phyloP scores from a whole-genome alignment of 2,797 vertebrate genomes.

The Leptodactylus fallax region DNA sequence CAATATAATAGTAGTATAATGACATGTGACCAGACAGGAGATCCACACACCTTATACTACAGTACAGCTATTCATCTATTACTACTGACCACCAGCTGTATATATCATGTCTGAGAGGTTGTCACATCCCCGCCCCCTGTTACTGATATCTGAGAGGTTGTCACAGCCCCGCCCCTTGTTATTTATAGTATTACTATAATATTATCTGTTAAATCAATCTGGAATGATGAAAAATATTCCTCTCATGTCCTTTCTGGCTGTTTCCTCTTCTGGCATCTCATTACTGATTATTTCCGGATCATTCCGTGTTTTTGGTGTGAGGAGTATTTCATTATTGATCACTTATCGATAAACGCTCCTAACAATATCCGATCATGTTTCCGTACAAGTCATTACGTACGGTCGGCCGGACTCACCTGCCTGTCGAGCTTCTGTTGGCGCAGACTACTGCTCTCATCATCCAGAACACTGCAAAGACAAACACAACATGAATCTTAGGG shows the following conservation, averaged over 20 bases:
- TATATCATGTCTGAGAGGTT: too few species aligned
- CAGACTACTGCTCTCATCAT: slow-evolving; percentile 94
- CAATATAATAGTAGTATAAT: too few species aligned
- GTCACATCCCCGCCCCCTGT: too few species aligned
- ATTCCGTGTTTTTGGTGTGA: too few species aligned
- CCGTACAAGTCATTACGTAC: background rate
- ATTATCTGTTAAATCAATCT: too few species aligned
- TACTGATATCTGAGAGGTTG: too few species aligned
- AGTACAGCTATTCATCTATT: too few species aligned
- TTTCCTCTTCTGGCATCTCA: background rate
- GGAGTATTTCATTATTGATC: background rate
- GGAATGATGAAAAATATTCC: too few species aligned
- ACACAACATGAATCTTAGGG: slow-evolving; percentile 7
- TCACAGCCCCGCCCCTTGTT: slow-evolving; percentile 5
- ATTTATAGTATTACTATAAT: too few species aligned
- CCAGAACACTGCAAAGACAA: slow-evolving; percentile 87
- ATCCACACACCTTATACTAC: too few species aligned
- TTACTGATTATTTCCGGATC: background rate
- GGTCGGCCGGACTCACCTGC: slow-evolving; percentile 81
- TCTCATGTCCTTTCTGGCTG: background rate
- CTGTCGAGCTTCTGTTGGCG: slow-evolving; percentile 98
- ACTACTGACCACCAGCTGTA: too few species aligned
- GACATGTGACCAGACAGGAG: too few species aligned
- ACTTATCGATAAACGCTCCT: background rate
- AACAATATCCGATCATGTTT: background rate